A percentile compares a stretch with the other conserved stretches of the same genome.
Evolutionary conservation across 2,888 invertebrate species (phyloP).

Genomic region (Tetheella fluctuosa): DNA sequence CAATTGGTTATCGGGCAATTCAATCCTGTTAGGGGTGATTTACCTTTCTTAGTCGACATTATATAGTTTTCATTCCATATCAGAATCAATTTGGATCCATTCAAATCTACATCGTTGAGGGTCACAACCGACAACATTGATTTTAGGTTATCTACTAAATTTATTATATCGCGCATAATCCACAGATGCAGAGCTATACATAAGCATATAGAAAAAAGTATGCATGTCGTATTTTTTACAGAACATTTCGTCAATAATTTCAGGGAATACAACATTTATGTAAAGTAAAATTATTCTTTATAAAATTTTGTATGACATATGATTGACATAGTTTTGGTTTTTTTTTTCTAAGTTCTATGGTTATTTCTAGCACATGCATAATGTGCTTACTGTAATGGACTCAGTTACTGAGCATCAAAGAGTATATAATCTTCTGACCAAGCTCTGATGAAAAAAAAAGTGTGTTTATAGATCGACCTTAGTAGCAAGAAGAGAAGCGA

Average conservation of each 20-base stretch:
- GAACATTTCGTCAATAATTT: slow-evolving; percentile 33
- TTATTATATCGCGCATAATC: slow-evolving; percentile 27
- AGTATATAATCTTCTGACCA: no score
- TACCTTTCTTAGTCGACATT: slow-evolving; percentile 13
- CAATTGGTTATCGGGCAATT: slow-evolving; percentile 48
- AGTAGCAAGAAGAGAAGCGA: no score
- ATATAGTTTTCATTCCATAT: slow-evolving; percentile 37
- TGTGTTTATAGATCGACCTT: no score
- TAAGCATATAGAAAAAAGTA: slow-evolving; percentile 29
- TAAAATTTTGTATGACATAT: not conserved
- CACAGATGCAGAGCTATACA: slow-evolving; percentile 35
- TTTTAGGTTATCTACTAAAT: slow-evolving; percentile 31
- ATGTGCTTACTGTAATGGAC: no score
- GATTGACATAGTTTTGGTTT: not conserved
- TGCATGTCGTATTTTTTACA: slow-evolving; percentile 28
- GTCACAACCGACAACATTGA: slow-evolving; percentile 20
- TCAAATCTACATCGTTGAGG: slow-evolving; percentile 1
- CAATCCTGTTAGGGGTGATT: slow-evolving; percentile 21
- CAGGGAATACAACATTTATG: slow-evolving; percentile 7
- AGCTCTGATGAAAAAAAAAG: no score
- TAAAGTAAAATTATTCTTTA: no score
- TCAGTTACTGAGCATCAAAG: no score
- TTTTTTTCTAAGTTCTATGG: not conserved
- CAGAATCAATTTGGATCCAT: slow-evolving; percentile 41
- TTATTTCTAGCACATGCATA: no score